phyloP scores from a whole-genome alignment of 2,113 vertebrate species.

The Montifringilla adamsi region DNA sequence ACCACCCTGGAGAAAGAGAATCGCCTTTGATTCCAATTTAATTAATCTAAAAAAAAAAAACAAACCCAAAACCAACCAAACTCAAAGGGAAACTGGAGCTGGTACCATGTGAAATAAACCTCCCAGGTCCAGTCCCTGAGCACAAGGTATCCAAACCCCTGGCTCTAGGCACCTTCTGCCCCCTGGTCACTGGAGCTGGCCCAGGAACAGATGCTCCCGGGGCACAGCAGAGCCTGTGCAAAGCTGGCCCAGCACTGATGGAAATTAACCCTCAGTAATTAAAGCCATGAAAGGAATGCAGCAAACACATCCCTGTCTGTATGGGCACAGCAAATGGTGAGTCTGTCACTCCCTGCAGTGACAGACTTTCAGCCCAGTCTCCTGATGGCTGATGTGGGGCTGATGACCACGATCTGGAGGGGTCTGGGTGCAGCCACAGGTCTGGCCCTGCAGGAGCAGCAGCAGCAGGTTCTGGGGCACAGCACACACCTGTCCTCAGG shows the following conservation, averaged over 20 bases:
- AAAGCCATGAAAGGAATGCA: background rate
- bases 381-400: fast-evolving
- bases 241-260: background rate
- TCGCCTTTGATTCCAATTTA: background rate
- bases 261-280: background rate
- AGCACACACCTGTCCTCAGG: background rate
- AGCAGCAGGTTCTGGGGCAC: fast-evolving
- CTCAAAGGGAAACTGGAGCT: background rate
- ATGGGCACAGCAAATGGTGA: background rate
- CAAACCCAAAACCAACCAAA: background rate
- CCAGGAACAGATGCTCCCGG: background rate
- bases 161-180: background rate
- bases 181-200: background rate
- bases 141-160: background rate
- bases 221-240: background rate
- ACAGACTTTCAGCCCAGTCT: background rate
- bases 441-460: background rate
- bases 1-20: background rate
- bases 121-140: background rate
- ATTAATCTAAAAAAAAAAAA: background rate
- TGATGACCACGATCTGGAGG: background rate
- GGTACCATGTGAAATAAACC: background rate
- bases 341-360: background rate
- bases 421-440: background rate
- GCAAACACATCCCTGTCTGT: background rate